phyloP scores from a whole-genome alignment of 2,797 vertebrate species.

The Danio tinwini region DNA sequence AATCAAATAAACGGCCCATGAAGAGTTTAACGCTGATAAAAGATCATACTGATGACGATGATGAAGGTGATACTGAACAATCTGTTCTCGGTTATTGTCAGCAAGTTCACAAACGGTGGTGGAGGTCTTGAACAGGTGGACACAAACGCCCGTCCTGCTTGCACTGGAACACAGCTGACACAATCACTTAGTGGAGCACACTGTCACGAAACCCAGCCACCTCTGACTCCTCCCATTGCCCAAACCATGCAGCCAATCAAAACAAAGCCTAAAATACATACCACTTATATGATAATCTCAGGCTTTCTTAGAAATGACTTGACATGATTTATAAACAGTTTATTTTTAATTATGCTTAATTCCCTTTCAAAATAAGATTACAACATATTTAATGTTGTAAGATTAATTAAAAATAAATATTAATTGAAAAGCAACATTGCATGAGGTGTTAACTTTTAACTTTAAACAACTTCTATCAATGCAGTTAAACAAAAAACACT shows the following conservation, averaged over 20 bases:
- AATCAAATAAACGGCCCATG: not conserved
- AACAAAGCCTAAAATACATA: not conserved
- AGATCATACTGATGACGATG: not conserved
- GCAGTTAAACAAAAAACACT: not conserved
- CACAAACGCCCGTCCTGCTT: not conserved
- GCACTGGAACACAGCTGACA: constrained; percentile 28
- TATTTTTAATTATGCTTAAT: not conserved
- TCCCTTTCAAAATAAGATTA: not conserved
- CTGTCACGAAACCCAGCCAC: constrained; percentile 7
- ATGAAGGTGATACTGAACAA: not conserved
- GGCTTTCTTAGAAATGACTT: constrained; percentile 1
- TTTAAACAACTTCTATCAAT: not conserved
- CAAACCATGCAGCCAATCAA: not conserved
- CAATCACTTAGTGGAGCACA: not conserved
- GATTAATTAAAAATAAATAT: not conserved
- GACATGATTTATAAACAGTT: constrained; percentile 1
- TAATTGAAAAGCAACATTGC: not conserved
- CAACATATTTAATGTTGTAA: too few relatives aligned
- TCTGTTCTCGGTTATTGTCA: constrained; percentile 37
- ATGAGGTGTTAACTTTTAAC: not conserved
- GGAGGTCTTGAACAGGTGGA: constrained; percentile 26
- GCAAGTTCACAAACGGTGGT: not conserved
- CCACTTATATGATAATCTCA: not conserved
- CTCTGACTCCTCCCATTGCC: not conserved
- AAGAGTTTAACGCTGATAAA: not conserved